Evolutionary conservation across 2,888 invertebrate genomes (phyloP), one percentile per base, ranked within the genome.

Genomic region (Zygothrica quintamaculata): DNA sequence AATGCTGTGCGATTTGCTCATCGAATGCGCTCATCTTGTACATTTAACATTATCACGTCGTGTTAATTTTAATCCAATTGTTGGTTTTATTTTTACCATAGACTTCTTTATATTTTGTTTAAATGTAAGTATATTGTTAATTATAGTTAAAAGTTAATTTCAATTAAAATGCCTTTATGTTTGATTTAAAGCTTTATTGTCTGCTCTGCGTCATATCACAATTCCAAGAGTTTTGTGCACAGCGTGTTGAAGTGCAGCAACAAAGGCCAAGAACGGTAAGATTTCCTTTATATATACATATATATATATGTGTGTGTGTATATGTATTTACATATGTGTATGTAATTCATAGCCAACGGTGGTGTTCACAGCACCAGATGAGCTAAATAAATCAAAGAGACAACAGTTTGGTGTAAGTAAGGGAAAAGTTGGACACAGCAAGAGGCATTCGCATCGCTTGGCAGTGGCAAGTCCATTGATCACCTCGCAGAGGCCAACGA

Each of bases 151-250:
- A n/a, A n/a, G n/a, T n/a, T n/a, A n/a, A n/a, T n/a, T n/a, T n/a
- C n/a, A n/a, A n/a, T n/a, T n/a, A n/a, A n/a, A n/a, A n/a, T n/a
- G n/a, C n/a, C n/a, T n/a, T n/a, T n/a, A n/a, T n/a, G n/a, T n/a
- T n/a, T n/a, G n/a, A n/a, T n/a, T 43, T 91, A 40, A 92, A 97
- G 96, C 92, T 95, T 31, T 97, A 97, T 90, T 94, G 95, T 68
- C 92, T 96, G 90, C 92, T 96, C 58, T 96, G 96, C 92, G 96
- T 97, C 57, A 93, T 96, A 87, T 96, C 96, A 3, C 96, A 96
- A 90, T 96, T 95, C 88, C 97, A 97, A 91, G 96, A 96, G 87
- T 95, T 96, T 87, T 91, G 93, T 61, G 94, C 93, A 1, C 73
- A 82, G 8, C 70, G 57, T 0, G 43, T 60, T 22, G 67, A 5